These are phyloP conservation scores for Drosophila truncata DNA, from an alignment of 1,140 invertebrate species.

Conservation along the genomic window DNA sequence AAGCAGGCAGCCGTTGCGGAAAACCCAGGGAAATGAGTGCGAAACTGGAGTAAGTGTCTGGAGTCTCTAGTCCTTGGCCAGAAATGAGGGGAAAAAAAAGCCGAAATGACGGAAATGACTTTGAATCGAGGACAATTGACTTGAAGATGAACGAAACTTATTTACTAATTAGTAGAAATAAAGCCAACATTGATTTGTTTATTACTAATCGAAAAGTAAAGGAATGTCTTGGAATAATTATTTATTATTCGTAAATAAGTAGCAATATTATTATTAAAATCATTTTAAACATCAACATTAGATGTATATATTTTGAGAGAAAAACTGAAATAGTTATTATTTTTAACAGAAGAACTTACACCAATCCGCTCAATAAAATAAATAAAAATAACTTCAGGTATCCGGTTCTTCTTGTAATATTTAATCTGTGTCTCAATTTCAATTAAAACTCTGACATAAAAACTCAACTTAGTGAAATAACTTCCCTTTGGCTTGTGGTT, in stretches of 20 bases:
- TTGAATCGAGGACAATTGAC: conserved; percentile 42
- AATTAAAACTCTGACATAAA: too few species aligned
- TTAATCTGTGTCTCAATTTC: background rate
- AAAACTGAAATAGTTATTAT: background rate
- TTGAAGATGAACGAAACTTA: conserved; percentile 60
- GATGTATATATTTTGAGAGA: too few species aligned
- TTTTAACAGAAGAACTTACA: background rate
- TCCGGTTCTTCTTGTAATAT: background rate
- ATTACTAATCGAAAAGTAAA: conserved; percentile 64
- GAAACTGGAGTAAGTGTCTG: conserved; percentile 30
- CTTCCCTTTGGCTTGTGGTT: background rate
- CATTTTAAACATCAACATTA: too few species aligned
- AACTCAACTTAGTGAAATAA: background rate
- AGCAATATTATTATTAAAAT: too few species aligned
- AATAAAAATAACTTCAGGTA: too few species aligned
- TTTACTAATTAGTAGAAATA: conserved; percentile 57
- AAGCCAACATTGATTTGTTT: conserved; percentile 31
- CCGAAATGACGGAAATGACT: conserved; percentile 16
- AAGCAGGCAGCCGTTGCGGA: conserved; percentile 12
- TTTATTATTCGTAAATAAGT: background rate
- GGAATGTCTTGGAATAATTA: too few species aligned
- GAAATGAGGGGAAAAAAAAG: background rate
- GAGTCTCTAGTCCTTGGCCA: conserved; percentile 12
- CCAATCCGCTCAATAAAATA: background rate
- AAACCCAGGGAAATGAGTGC: conserved; percentile 27